Percentiles rank a stretch among this genome's conserved stretches.
These are phyloP conservation scores for Rhyzopertha dominica DNA, from an alignment of 1,140 invertebrate genomes.

Conservation along the genomic window DNA sequence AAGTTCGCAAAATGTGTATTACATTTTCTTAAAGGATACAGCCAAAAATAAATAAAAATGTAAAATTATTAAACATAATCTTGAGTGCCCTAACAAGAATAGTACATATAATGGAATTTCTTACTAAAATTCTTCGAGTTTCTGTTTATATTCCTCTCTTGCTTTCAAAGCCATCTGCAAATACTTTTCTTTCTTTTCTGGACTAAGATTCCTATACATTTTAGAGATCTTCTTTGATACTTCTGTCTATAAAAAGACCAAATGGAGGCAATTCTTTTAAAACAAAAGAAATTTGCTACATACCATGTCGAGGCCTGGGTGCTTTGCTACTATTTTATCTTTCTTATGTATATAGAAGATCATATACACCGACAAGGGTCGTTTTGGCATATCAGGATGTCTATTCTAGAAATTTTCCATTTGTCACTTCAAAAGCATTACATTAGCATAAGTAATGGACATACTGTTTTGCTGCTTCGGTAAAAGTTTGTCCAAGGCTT, in stretches of 20 bases:
- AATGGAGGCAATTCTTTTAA: slow-evolving; percentile 5
- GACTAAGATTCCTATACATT: slow-evolving; percentile 46
- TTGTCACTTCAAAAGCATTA: slow-evolving; percentile 11
- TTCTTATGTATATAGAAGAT: slow-evolving; percentile 48
- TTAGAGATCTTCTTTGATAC: slow-evolving; percentile 47
- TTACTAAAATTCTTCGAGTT: slow-evolving; percentile 46
- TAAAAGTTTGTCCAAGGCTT: slow-evolving; percentile 47
- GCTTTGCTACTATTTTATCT: slow-evolving; percentile 42
- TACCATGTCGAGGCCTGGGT: slow-evolving; percentile 47
- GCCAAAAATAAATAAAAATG: slow-evolving; percentile 3
- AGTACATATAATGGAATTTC: slow-evolving; percentile 14
- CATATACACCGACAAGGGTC: slow-evolving; percentile 49
- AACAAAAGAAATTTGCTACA: slow-evolving; percentile 5
- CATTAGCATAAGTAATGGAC: neutral
- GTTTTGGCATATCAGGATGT: slow-evolving; percentile 51
- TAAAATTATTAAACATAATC: neutral
- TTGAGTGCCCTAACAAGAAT: neutral
- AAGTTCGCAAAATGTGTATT: no score
- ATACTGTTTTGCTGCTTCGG: slow-evolving; percentile 28
- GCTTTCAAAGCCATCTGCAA: slow-evolving; percentile 37
- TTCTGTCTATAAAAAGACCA: slow-evolving; percentile 36
- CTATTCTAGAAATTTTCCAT: slow-evolving; percentile 28
- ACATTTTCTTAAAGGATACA: slow-evolving; percentile 2
- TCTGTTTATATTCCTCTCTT: slow-evolving; percentile 42
- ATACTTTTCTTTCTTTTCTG: slow-evolving; percentile 48